Percentiles rank a stretch among this genome's conserved stretches.
Conservation (phyloP, 35 echinoderm and acorn worm species). For the Holothuria glaberrima region DNA sequence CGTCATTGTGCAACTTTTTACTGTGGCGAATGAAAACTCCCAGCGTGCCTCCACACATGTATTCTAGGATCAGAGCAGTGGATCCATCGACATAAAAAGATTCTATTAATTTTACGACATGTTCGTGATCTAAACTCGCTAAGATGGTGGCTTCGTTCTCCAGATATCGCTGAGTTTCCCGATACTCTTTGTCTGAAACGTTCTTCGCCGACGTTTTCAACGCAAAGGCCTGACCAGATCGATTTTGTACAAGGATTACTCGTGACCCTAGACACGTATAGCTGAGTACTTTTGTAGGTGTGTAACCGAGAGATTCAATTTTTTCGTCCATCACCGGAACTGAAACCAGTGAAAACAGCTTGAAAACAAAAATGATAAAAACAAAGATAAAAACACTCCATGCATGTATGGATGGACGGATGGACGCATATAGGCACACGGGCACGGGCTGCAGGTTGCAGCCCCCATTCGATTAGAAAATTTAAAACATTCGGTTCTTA, state of each 20-base stretch:
- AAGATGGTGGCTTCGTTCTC: constrained; percentile 28
- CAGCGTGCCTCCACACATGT: not conserved
- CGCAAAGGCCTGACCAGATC: not conserved
- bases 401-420: no score
- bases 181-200: no score
- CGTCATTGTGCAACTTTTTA: constrained; percentile 6
- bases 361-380: no score
- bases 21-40: not conserved
- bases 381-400: no score
- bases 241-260: not conserved
- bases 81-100: not conserved
- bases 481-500: no score
- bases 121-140: constrained; percentile 9
- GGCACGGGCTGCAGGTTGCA: no score
- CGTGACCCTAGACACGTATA: no score
- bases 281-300: not conserved
- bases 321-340: no score
- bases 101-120: constrained; percentile 26
- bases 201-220: not conserved
- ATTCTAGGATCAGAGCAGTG: not conserved
- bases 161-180: not conserved
- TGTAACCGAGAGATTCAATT: not conserved
- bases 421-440: no score
- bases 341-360: no score
- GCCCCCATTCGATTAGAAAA: no score